Conservation (phyloP, 2,113 vertebrate species). For the Pygoscelis antarcticus region DNA sequence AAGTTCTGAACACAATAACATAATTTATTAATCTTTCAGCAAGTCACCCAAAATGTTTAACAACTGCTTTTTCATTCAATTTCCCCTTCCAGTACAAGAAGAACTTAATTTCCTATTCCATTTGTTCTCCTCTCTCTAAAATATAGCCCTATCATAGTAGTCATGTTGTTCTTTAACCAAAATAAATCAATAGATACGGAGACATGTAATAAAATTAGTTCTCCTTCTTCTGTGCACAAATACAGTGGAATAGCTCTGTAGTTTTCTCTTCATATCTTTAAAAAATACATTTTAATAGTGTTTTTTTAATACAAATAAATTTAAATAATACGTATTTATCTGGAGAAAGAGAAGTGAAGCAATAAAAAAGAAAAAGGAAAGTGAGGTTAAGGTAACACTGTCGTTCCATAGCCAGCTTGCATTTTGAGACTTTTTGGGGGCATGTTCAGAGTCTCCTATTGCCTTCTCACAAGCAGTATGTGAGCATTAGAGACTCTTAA, state of each 20-base stretch:
- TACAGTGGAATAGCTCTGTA: not conserved
- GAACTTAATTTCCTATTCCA: conserved; percentile 48
- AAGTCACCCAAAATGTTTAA: conserved; percentile 51
- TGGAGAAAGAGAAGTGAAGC: not conserved
- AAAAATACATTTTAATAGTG: not conserved
- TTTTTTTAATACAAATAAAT: not conserved
- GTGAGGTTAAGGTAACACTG: not conserved
- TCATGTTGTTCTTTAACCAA: conserved; percentile 12
- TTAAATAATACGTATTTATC: not conserved
- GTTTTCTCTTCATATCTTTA: not conserved
- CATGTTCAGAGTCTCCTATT: not conserved
- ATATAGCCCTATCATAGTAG: not conserved
- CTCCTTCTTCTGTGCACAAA: not conserved
- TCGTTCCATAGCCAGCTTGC: not conserved
- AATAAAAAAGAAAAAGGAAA: not conserved
- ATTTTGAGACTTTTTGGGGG: not conserved
- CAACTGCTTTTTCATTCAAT: conserved; percentile 52
- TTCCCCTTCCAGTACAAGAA: conserved; percentile 53
- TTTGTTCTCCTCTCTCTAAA: conserved; percentile 37
- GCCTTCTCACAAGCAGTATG: not conserved
- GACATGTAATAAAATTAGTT: not conserved
- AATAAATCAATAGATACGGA: not conserved
- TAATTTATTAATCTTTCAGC: conserved; percentile 57
- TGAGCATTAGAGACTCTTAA: not conserved
- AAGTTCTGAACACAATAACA: conserved; percentile 43